A percentile compares a stretch with the other conserved stretches of the same genome.
phyloP scores from a whole-genome alignment of 2,888 invertebrate species.

The Timandra comae region DNA sequence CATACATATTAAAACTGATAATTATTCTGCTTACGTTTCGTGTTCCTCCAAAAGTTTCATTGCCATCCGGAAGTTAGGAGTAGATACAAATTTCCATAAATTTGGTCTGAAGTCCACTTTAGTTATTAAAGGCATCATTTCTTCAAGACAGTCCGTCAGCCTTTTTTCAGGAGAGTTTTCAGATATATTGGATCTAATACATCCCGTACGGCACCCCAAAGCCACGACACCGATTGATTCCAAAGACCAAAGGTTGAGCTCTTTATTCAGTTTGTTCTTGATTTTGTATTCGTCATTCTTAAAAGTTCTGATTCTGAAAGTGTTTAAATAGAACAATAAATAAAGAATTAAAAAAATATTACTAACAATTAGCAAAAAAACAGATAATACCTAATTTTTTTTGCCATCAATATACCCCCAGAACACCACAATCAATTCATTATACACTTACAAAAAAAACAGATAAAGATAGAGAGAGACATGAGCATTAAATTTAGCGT shows the following conservation, averaged over 20 bases:
- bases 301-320: not conserved
- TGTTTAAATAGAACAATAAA: too few relatives aligned
- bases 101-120: conserved; percentile 41
- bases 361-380: too few relatives aligned
- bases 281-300: conserved; percentile 56
- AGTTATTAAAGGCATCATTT: conserved; percentile 15
- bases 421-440: too few relatives aligned
- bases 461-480: not conserved
- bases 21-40: conserved; percentile 1
- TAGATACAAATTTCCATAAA: conserved; percentile 34
- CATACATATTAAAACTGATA: too few relatives aligned
- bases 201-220: conserved; percentile 21
- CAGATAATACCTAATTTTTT: not conserved
- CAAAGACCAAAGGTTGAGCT: conserved; percentile 72
- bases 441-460: too few relatives aligned
- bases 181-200: conserved; percentile 13
- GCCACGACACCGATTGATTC: conserved; percentile 48
- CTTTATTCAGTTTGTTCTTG: conserved; percentile 60
- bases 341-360: too few relatives aligned
- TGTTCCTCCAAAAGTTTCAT: conserved; percentile 32
- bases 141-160: conserved; percentile 33
- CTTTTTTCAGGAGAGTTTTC: conserved; percentile 12
- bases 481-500: not conserved
- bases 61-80: conserved; percentile 29
- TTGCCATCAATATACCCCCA: too few relatives aligned